Conservation (phyloP, 1,140 invertebrate genomes). For the Amyelois transitella region DNA sequence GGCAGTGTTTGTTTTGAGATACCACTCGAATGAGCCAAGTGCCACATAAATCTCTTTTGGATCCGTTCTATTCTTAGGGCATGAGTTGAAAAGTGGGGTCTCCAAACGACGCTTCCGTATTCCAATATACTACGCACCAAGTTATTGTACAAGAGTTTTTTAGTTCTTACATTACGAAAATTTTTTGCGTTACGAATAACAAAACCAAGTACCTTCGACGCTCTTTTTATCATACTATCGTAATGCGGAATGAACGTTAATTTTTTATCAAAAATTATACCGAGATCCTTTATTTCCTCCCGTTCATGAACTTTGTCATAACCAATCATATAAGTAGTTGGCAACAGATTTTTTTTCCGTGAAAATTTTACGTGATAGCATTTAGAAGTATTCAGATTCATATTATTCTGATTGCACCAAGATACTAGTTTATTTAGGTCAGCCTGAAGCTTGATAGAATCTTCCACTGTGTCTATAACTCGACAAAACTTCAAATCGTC, state of each 20-base stretch:
- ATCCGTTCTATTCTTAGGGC: too few species aligned
- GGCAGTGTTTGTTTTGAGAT: too few species aligned
- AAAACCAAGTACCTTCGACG: constrained; percentile 9
- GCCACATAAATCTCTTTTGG: too few species aligned
- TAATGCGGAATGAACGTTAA: constrained; percentile 8
- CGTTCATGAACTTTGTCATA: background rate
- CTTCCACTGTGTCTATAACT: background rate
- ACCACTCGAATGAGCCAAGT: too few species aligned
- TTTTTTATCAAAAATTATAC: constrained; percentile 5
- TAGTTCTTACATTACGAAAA: constrained; percentile 1
- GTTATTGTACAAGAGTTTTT: constrained; percentile 7
- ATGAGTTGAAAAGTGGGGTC: constrained; percentile 4
- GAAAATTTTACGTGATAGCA: background rate
- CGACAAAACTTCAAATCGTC: constrained; percentile 13
- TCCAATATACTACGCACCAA: constrained; percentile 9
- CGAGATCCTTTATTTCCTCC: constrained; percentile 3
- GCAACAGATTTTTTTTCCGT: background rate
- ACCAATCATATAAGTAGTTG: background rate
- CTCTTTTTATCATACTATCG: constrained; percentile 3
- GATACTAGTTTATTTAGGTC: background rate
- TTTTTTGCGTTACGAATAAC: constrained; percentile 5
- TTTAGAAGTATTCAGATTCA: background rate
- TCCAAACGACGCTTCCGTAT: constrained; percentile 8
- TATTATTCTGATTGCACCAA: background rate
- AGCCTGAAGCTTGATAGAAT: background rate